These are phyloP conservation scores for Erpornis zantholeuca DNA, from an alignment of 2,113 vertebrate species.

Conservation along the genomic window DNA sequence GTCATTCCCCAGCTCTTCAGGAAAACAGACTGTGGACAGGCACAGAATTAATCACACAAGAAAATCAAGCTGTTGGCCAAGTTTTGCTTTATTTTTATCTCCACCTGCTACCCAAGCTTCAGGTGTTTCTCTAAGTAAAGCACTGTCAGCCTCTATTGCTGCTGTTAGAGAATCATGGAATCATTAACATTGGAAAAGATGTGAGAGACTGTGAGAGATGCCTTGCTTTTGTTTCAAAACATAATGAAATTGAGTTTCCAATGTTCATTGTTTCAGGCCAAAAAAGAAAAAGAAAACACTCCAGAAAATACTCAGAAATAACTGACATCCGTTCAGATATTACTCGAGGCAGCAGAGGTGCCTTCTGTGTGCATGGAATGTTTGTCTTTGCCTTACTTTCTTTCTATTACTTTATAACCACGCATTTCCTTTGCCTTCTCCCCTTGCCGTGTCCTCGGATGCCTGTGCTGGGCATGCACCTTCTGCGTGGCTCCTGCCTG, in stretches of 20 bases:
- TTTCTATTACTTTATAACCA: not conserved
- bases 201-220: not conserved
- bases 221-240: not conserved
- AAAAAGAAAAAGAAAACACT: not conserved
- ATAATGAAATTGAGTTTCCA: not conserved
- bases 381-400: not conserved
- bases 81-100: not conserved
- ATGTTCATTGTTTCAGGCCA: not conserved
- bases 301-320: not conserved
- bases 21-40: not conserved
- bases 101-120: not conserved
- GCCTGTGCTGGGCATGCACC: not conserved
- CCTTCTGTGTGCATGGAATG: not conserved
- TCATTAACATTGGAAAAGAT: not conserved
- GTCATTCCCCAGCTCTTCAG: not conserved
- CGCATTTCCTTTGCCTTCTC: not conserved
- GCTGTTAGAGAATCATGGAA: not conserved
- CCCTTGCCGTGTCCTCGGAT: not conserved
- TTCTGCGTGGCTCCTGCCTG: not conserved
- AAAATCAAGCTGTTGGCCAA: not conserved
- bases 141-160: not conserved
- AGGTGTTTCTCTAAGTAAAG: not conserved
- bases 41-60: not conserved
- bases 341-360: not conserved
- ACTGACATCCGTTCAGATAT: not conserved